Conservation (phyloP, 2,888 invertebrate genomes). For the Drosophila helvetica region DNA sequence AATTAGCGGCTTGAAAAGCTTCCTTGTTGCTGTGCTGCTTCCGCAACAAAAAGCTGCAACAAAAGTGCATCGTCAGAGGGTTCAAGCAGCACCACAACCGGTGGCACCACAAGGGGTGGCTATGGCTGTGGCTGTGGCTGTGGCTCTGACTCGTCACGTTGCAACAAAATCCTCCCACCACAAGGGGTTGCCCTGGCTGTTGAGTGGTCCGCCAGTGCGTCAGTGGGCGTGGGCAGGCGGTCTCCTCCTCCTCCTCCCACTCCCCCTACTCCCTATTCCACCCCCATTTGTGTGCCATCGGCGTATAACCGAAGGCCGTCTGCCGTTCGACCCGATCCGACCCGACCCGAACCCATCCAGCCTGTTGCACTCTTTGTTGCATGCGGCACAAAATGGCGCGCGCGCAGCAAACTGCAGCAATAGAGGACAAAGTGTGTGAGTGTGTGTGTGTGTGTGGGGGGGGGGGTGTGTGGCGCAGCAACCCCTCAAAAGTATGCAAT, state of each 20-base stretch:
- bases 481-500: slow-evolving; percentile 67
- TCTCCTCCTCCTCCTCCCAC: neutral
- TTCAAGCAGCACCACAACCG: slow-evolving; percentile 10
- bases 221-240: neutral
- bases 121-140: neutral
- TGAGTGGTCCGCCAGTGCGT: slow-evolving; percentile 6
- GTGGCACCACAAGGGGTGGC: slow-evolving; percentile 15
- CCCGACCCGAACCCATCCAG: neutral
- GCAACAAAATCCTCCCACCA: slow-evolving; percentile 3
- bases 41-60: slow-evolving; percentile 41
- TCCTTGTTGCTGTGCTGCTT: slow-evolving; percentile 20
- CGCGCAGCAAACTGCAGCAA: slow-evolving; percentile 66
- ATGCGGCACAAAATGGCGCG: slow-evolving; percentile 66
- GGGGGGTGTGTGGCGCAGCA: slow-evolving; percentile 31
- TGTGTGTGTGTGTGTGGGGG: too few species aligned
- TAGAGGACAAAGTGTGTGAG: slow-evolving; percentile 5
- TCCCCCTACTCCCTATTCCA: neutral
- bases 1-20: slow-evolving; percentile 47
- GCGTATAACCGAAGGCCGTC: neutral
- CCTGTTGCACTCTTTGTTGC: slow-evolving; percentile 35
- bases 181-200: slow-evolving; percentile 20
- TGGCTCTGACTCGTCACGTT: neutral
- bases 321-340: neutral
- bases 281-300: neutral
- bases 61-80: slow-evolving; percentile 44